Evolutionary conservation across 2,797 vertebrate species (phyloP).

Genomic region (Falco peregrinus): DNA sequence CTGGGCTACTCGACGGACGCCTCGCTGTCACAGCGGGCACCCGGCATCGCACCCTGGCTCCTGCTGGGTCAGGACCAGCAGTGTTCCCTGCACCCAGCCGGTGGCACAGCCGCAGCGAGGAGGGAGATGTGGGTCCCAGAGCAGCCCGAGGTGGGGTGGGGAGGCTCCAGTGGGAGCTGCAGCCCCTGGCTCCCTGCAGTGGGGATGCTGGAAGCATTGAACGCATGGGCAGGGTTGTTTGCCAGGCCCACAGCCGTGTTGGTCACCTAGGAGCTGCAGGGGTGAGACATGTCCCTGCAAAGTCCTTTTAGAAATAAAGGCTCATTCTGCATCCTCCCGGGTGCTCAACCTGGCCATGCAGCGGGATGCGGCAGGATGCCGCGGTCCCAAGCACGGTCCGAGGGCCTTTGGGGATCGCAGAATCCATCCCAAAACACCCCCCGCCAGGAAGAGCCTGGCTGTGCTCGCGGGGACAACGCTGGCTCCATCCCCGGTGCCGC

Average conservation of each 20-base stretch:
- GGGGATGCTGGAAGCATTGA: background rate
- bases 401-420: background rate
- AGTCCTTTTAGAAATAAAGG: background rate
- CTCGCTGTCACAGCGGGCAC: rapidly evolving
- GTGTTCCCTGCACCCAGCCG: background rate
- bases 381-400: rapidly evolving
- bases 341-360: background rate
- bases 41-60: background rate
- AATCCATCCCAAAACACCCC: background rate
- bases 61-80: rapidly evolving
- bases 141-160: background rate
- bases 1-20: background rate
- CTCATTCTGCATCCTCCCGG: background rate
- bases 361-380: rapidly evolving
- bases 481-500: rapidly evolving
- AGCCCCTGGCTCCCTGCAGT: background rate
- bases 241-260: rapidly evolving
- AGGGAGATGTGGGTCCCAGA: background rate
- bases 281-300: background rate
- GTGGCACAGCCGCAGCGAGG: background rate
- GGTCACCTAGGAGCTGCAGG: background rate
- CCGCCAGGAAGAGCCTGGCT: rapidly evolving
- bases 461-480: rapidly evolving
- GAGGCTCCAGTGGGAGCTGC: no score
- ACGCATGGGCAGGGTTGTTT: rapidly evolving